Conservation (phyloP, 2,797 vertebrate species). For the Sebastes oblongus region DNA sequence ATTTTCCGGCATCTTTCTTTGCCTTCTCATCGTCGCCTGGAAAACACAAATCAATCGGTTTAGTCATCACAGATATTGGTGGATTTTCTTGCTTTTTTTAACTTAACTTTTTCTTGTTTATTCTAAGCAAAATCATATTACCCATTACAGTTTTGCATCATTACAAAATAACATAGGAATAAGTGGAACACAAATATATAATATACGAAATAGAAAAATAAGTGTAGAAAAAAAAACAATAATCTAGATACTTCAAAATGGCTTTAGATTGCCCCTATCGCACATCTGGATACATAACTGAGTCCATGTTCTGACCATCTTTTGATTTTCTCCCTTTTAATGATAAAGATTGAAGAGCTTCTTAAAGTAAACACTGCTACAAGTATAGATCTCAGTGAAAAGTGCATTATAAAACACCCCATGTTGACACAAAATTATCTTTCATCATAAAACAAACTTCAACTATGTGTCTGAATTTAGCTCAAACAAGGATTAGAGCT, state of each 20-base stretch:
- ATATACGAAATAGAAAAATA: too few species aligned
- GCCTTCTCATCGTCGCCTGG: conserved; percentile 64
- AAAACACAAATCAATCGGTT: conserved; percentile 24
- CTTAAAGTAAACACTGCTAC: neutral
- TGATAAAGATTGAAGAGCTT: neutral
- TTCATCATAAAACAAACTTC: neutral
- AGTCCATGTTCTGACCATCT: too few species aligned
- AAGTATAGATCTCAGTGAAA: neutral
- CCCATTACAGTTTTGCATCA: too few species aligned
- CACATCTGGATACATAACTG: too few species aligned
- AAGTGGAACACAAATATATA: too few species aligned
- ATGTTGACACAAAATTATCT: neutral
- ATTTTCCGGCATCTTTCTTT: conserved; percentile 65
- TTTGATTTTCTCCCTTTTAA: neutral
- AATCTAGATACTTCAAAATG: too few species aligned
- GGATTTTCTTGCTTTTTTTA: neutral
- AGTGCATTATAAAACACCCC: neutral
- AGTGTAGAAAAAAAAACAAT: too few species aligned
- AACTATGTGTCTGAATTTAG: neutral
- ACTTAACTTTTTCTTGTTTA: too few species aligned
- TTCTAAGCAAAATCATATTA: too few species aligned
- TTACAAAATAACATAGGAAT: too few species aligned
- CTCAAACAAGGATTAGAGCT: neutral
- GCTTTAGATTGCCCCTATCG: too few species aligned
- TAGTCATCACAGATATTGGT: neutral